Percentiles rank a stretch among this genome's conserved stretches.
Conservation (phyloP, 2,888 invertebrate genomes). For the Dichetophora obliterata region DNA sequence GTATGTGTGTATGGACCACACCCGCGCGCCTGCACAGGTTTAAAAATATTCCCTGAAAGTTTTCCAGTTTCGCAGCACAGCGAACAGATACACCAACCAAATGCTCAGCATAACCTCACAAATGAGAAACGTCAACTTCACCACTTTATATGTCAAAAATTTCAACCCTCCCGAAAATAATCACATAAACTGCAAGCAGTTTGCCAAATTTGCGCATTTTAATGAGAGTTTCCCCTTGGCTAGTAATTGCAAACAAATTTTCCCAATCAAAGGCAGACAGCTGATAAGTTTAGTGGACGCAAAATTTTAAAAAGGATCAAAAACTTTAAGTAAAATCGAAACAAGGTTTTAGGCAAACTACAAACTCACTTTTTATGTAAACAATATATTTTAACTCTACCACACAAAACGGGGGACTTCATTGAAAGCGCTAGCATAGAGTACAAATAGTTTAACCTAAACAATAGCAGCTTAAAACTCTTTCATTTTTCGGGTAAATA, state of each 20-base stretch:
- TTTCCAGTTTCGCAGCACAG: conserved; percentile 42
- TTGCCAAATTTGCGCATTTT: not conserved
- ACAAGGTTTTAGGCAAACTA: not conserved
- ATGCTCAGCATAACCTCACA: conserved; percentile 28
- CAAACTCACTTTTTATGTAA: too few relatives aligned
- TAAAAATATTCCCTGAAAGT: conserved; percentile 55
- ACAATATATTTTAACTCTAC: too few relatives aligned
- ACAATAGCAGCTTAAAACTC: too few relatives aligned
- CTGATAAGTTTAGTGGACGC: not conserved
- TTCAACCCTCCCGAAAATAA: not conserved
- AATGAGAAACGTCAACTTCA: conserved; percentile 36
- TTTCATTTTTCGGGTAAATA: too few relatives aligned
- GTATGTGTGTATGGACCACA: conserved; percentile 62
- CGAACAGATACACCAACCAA: conserved; percentile 3
- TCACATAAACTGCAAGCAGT: not conserved
- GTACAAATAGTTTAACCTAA: too few relatives aligned
- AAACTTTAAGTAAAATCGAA: not conserved
- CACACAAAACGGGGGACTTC: too few relatives aligned
- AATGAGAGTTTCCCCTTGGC: not conserved
- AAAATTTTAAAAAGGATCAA: not conserved
- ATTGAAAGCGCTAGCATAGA: too few relatives aligned
- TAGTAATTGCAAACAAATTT: not conserved
- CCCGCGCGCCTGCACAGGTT: conserved; percentile 69
- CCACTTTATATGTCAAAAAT: conserved; percentile 21
- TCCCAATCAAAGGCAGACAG: not conserved